Conservation (phyloP, 2,888 invertebrate genomes). For the Seira ritae region DNA sequence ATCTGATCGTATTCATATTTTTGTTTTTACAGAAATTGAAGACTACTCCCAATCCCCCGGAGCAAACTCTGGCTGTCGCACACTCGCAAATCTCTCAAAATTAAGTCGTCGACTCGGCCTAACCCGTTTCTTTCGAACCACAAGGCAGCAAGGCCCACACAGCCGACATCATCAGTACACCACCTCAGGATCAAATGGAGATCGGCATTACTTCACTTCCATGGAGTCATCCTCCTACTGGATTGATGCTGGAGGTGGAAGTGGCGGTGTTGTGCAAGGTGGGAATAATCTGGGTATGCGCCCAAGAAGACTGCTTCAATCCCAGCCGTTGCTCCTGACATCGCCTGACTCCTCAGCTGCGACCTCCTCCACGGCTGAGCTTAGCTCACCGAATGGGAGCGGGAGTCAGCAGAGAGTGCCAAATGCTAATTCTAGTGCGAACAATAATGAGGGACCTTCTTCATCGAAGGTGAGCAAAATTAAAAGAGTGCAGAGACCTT, state of each 20-base stretch:
- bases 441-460: conserved; percentile 37
- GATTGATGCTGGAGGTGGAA: conserved; percentile 45
- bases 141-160: conserved; percentile 49
- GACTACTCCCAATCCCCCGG: conserved; percentile 54
- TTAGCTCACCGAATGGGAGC: conserved; percentile 53
- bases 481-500: too few relatives aligned
- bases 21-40: conserved; percentile 45
- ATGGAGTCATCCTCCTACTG: conserved; percentile 53
- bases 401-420: conserved; percentile 45
- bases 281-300: conserved; percentile 23
- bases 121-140: conserved; percentile 66
- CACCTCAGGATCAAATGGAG: conserved; percentile 13
- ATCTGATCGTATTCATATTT: neutral
- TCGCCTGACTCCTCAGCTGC: conserved; percentile 51
- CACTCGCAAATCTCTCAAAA: conserved; percentile 68
- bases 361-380: conserved; percentile 53
- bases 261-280: neutral
- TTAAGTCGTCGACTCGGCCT: conserved; percentile 68
- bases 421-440: conserved; percentile 35
- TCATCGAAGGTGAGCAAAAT: conserved; percentile 31
- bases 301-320: conserved; percentile 47
- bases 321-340: conserved; percentile 45
- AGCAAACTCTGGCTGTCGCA: conserved; percentile 66
- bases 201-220: conserved; percentile 60
- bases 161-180: conserved; percentile 44